Base-by-base conservation (phyloP, 2,113 vertebrate genomes). In the Talpa occidentalis region DNA sequence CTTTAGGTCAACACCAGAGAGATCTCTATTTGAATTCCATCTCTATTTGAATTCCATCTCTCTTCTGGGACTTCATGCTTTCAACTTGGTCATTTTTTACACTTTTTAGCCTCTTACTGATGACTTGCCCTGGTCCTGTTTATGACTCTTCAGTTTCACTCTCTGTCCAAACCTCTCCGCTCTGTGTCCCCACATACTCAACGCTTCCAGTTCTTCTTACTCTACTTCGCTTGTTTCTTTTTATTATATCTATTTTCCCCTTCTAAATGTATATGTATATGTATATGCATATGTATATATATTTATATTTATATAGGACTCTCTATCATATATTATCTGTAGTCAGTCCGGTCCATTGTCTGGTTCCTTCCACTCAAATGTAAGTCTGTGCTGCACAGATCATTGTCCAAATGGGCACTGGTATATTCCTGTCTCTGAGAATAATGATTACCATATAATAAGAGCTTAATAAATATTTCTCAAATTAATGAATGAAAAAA, bases 401-500 rank as follows among this genome's bases (percentile, higher is more conserved):
- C 10, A 32, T 69, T 74, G 32, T 78, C 1, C 6, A 12, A 37
- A 70, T 60, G 42, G 44, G 56, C 44, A 54, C 14, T 66, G 24
- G 54, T 32, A 7, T 24, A 26, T 83, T 26, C 47, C 49, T 49
- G 40, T 26, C 59, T 79, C 37, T 47, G 47, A 42, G n/a, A 35
- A 49, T 11, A 69, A 32, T 44, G 19, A 64, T 44, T 22, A 24
- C 15, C 37, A 78, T 1, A 16, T 62, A 24, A 11, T 17, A 72
- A 15, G 44, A 64, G 11, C 17, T 54, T 10, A 62, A 30, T 56
- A 60, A 30, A 52, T 82, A 69, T 54, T 77, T 60, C 52, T n/a
- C 49, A 24, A 92, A 35, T 67, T 30, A 90, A 89, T 82, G 70
- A 82, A 35, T 67, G 10, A 60, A 93, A 76, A 72, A 44, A 14